A percentile compares a stretch with the other conserved stretches of the same genome.
These are phyloP conservation scores for Colinus virginianus DNA, from an alignment of 2,113 vertebrate genomes.

Conservation along the genomic window DNA sequence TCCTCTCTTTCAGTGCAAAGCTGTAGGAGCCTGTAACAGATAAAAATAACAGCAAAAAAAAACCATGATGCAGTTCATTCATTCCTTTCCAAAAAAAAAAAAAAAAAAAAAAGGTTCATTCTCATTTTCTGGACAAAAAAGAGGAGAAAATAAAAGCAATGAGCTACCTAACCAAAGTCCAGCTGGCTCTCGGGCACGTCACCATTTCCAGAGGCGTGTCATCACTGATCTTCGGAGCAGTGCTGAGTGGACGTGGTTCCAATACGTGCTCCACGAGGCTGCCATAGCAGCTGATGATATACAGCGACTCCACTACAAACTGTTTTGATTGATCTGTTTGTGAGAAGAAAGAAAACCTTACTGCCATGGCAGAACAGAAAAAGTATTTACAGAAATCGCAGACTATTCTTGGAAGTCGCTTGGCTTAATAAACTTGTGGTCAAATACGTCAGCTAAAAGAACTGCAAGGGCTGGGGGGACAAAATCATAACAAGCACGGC, in stretches of 20 bases:
- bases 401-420: not conserved
- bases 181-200: slow-evolving; percentile 93
- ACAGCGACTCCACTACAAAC: slow-evolving; percentile 92
- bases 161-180: slow-evolving; percentile 91
- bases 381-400: fast-evolving
- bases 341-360: not conserved
- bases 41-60: not conserved
- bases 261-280: slow-evolving; percentile 95
- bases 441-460: not conserved
- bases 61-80: not conserved
- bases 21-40: not conserved
- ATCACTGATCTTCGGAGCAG: slow-evolving; percentile 92
- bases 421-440: not conserved
- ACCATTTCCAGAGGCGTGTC: slow-evolving; percentile 94
- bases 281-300: slow-evolving; percentile 95
- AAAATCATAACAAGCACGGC: not conserved
- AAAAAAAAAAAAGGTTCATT: fast-evolving
- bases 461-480: not conserved
- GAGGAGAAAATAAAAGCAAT: not conserved
- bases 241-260: slow-evolving; percentile 93
- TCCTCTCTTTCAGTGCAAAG: not conserved
- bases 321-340: slow-evolving; percentile 92
- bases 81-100: not conserved
- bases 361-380: not conserved
- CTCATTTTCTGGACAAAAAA: not conserved